Evolutionary conservation across 2,797 vertebrate genomes (phyloP).

Genomic region (Hephaestus fuliginosus): DNA sequence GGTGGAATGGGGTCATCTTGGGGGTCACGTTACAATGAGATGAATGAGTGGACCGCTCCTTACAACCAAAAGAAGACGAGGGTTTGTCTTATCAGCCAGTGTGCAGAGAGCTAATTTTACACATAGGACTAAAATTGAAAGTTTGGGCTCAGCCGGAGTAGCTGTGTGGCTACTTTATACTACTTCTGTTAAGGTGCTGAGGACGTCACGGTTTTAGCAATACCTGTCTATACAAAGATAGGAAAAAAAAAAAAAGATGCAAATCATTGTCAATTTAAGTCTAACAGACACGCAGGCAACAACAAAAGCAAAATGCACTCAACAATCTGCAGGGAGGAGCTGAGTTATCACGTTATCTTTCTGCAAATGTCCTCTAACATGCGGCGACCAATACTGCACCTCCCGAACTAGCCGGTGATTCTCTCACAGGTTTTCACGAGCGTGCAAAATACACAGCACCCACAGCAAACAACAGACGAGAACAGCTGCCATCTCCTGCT

Average conservation of each 20-base stretch:
- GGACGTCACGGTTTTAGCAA: not conserved
- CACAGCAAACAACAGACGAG: constrained; percentile 1
- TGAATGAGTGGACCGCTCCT: constrained; percentile 81
- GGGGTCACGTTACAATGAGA: constrained; percentile 78
- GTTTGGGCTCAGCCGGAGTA: not conserved
- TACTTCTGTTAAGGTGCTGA: not conserved
- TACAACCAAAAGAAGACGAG: constrained; percentile 75
- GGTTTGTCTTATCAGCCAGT: constrained; percentile 25
- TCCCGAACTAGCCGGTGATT: not conserved
- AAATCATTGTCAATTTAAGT: not conserved
- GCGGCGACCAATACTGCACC: not conserved
- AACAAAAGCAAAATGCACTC: not conserved
- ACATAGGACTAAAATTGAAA: not conserved
- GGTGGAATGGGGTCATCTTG: constrained; percentile 68
- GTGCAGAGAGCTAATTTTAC: not conserved
- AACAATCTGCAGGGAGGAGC: not conserved
- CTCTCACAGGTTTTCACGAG: constrained; percentile 8
- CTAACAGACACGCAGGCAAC: not conserved
- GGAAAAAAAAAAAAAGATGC: not conserved
- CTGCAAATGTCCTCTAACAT: constrained; percentile 9
- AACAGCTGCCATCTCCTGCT: not conserved
- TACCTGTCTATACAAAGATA: not conserved
- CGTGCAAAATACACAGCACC: constrained; percentile 8
- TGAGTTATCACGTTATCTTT: not conserved
- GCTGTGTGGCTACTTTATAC: not conserved